phyloP scores from a whole-genome alignment of 2,113 vertebrate genomes.

The Nycticryphes semicollaris region DNA sequence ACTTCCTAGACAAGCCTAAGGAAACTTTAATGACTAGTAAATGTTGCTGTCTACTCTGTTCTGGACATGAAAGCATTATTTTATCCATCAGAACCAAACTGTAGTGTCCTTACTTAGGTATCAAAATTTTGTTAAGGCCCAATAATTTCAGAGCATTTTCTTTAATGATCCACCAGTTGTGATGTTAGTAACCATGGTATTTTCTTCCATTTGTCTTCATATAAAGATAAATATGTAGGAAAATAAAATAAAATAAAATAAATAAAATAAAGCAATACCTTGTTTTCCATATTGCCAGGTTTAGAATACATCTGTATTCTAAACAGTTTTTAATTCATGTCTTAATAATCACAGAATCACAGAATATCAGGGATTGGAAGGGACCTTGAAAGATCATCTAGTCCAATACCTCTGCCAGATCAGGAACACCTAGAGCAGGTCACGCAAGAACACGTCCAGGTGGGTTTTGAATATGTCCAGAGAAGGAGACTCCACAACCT shows the following conservation, averaged over 20 bases:
- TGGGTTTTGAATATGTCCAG: too few species aligned
- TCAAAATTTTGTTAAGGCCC: not conserved
- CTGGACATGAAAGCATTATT: not conserved
- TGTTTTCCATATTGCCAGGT: not conserved
- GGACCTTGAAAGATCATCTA: too few species aligned
- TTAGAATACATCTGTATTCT: not conserved
- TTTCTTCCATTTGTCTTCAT: not conserved
- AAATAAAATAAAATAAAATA: not conserved
- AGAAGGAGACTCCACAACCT: too few species aligned
- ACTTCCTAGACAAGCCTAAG: not conserved
- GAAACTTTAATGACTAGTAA: not conserved
- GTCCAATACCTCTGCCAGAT: too few species aligned
- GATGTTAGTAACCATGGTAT: not conserved
- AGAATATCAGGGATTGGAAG: too few species aligned
- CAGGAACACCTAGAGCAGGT: too few species aligned
- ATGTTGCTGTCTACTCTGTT: not conserved
- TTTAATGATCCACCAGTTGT: not conserved
- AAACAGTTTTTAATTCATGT: not conserved
- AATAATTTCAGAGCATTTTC: not conserved
- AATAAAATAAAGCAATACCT: not conserved
- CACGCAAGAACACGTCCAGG: too few species aligned
- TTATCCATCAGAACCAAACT: not conserved
- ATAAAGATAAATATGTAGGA: not conserved
- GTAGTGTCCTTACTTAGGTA: not conserved
- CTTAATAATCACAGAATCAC: too few species aligned